Conservation (phyloP, 2,888 invertebrate species). For the Zaprionus obscuricornis region DNA sequence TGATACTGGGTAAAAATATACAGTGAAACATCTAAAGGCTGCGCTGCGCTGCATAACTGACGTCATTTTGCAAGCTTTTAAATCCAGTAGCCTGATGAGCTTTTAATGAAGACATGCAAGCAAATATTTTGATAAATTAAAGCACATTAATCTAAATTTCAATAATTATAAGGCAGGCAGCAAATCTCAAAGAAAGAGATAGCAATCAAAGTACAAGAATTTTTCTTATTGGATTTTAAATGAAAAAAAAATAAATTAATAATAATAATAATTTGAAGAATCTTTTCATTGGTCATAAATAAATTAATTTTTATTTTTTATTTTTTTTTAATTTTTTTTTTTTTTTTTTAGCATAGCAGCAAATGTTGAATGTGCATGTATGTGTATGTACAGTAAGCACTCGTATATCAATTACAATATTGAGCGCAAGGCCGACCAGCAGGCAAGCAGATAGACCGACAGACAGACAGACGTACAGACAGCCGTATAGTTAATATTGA, state of each 20-base stretch:
- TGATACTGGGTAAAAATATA: too few species aligned
- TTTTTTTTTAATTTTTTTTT: too few species aligned
- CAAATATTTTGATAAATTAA: constrained; percentile 20
- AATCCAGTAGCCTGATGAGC: constrained; percentile 57
- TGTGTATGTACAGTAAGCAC: constrained; percentile 8
- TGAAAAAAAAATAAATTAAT: background rate
- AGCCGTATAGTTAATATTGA: too few species aligned
- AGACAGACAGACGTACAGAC: constrained; percentile 17
- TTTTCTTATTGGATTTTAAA: background rate
- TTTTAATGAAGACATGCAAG: constrained; percentile 30
- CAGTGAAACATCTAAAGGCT: too few species aligned
- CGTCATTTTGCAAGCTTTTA: constrained; percentile 42
- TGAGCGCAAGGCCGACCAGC: constrained; percentile 66
- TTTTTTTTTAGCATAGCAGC: too few species aligned
- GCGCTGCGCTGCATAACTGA: too few species aligned
- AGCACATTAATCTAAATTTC: constrained; percentile 20
- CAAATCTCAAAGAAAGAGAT: background rate
- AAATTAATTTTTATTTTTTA: too few species aligned
- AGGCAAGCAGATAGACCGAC: constrained; percentile 28
- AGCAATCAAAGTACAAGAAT: background rate
- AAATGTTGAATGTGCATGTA: too few species aligned
- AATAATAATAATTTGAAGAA: too few species aligned
- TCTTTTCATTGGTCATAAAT: too few species aligned
- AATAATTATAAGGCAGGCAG: background rate
- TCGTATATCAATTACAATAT: constrained; percentile 67